Conservation (phyloP, 2,888 invertebrate genomes). For the Euplexia lucipara region DNA sequence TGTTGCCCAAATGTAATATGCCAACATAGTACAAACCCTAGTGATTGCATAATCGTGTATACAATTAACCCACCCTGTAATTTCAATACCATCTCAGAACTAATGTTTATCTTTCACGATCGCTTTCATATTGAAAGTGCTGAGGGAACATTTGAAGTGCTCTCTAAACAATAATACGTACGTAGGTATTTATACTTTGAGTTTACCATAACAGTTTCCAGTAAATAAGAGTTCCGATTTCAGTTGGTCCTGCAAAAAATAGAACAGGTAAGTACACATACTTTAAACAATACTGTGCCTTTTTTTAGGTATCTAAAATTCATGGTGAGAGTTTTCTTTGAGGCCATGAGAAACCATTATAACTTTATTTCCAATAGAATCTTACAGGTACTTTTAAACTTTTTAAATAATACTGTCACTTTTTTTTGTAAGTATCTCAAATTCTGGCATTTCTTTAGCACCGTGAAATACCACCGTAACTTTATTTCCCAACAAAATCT, state of each 20-base stretch:
- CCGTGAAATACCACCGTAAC: slow-evolving; percentile 12
- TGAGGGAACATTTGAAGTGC: slow-evolving; percentile 27
- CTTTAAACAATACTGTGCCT: too few relatives aligned
- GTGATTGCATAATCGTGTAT: slow-evolving; percentile 26
- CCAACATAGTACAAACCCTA: slow-evolving; percentile 13
- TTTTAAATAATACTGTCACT: not conserved
- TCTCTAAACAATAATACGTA: slow-evolving; percentile 32
- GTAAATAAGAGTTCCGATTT: slow-evolving; percentile 8
- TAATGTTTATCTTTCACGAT: slow-evolving; percentile 48
- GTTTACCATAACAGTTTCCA: slow-evolving; percentile 12
- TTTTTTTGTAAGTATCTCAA: not conserved
- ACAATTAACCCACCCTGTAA: slow-evolving; percentile 26
- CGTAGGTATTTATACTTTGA: slow-evolving; percentile 2
- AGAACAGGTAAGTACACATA: not conserved
- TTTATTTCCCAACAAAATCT: slow-evolving; percentile 17
- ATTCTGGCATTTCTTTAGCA: slow-evolving; percentile 2
- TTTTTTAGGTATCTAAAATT: not conserved
- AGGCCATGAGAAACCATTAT: too few relatives aligned
- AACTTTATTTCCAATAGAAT: too few relatives aligned
- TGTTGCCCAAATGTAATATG: not conserved
- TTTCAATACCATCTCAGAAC: slow-evolving; percentile 41
- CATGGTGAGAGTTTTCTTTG: too few relatives aligned
- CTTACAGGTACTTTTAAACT: not conserved
- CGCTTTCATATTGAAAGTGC: slow-evolving; percentile 33
- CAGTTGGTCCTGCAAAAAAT: not conserved